phyloP scores from a whole-genome alignment of 2,113 vertebrate species.

The Mormyrus iriodes region DNA sequence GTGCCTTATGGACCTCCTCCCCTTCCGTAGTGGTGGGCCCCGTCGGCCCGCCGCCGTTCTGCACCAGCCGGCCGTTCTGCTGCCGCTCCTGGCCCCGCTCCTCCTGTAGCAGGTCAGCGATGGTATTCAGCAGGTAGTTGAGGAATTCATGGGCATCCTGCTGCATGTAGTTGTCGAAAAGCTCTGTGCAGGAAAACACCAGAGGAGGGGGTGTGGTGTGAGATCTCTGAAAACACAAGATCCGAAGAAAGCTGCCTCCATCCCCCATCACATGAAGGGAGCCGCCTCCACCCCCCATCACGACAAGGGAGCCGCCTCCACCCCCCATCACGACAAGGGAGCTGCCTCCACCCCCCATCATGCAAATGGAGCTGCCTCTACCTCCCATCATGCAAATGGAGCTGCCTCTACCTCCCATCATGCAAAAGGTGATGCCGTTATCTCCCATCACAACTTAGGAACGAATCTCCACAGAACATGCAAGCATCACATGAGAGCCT shows the following conservation, averaged over 20 bases:
- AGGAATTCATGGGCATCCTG: constrained; percentile 97
- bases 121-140: constrained; percentile 93
- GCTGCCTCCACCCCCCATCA: too few relatives aligned
- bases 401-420: too few relatives aligned
- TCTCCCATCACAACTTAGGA: neutral
- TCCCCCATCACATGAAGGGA: neutral
- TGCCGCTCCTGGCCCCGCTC: constrained; percentile 89
- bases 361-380: too few relatives aligned
- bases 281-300: neutral
- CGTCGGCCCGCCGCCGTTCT: constrained; percentile 66
- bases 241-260: neutral
- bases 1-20: constrained; percentile 77
- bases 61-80: constrained; percentile 82
- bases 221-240: neutral
- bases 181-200: constrained; percentile 57
- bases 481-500: neutral
- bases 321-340: neutral
- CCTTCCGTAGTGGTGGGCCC: constrained; percentile 39
- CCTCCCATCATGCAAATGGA: too few relatives aligned
- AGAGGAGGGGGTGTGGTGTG: neutral
- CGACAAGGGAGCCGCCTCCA: too few relatives aligned
- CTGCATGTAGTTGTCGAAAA: constrained; percentile 99
- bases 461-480: neutral
- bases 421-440: neutral
- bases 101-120: constrained; percentile 95